Conservation (phyloP, 1,140 invertebrate genomes). For the Papilio xuthus region DNA sequence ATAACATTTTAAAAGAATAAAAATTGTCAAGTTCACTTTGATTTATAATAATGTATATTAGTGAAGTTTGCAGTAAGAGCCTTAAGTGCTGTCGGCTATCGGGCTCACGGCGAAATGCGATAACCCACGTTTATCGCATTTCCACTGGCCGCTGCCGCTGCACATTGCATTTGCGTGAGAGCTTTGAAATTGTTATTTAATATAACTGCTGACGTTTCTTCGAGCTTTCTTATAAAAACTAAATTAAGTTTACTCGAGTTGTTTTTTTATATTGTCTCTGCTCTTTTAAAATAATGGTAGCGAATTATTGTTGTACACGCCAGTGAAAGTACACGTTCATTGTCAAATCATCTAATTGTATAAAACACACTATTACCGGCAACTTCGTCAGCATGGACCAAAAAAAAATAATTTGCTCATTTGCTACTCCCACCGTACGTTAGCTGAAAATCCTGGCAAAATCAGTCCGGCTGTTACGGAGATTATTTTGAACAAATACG, state of each 20-base stretch:
- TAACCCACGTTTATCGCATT: conserved; percentile 21
- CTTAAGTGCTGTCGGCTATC: conserved; percentile 23
- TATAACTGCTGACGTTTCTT: conserved; percentile 24
- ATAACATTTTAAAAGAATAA: background rate
- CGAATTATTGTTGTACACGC: too few relatives aligned
- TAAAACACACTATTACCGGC: too few relatives aligned
- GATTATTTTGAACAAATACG: too few relatives aligned
- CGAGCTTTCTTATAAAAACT: conserved; percentile 5
- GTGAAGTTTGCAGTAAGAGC: background rate
- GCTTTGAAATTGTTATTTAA: conserved; percentile 28
- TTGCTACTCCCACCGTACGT: too few relatives aligned
- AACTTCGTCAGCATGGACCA: too few relatives aligned
- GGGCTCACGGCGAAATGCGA: conserved; percentile 4
- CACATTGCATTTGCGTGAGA: conserved; percentile 23
- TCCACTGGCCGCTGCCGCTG: conserved; percentile 1
- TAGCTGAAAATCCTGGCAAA: too few relatives aligned
- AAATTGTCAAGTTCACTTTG: conserved; percentile 8
- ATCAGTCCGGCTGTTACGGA: too few relatives aligned
- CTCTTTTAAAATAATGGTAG: too few relatives aligned
- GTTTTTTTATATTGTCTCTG: background rate
- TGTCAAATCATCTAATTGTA: too few relatives aligned
- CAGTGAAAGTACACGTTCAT: too few relatives aligned
- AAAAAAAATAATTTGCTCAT: too few relatives aligned
- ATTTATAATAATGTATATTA: conserved; percentile 3
- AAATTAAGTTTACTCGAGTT: background rate